A percentile compares a stretch with the other conserved stretches of the same genome.
Evolutionary conservation across 2,888 invertebrate genomes (phyloP).

Genomic region (Azorinus chamasolen): DNA sequence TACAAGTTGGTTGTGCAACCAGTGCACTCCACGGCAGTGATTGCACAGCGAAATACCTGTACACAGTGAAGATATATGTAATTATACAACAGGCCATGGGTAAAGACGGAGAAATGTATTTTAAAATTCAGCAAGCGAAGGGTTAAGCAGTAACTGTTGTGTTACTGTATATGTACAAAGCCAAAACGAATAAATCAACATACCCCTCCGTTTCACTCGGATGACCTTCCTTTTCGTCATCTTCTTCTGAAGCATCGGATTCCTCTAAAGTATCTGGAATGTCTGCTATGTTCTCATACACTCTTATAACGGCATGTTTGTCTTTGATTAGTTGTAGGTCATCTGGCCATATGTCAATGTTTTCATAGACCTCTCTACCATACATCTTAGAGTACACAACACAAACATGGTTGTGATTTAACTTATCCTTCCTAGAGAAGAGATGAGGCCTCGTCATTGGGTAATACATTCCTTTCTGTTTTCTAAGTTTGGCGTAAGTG

Average conservation of each 20-base stretch:
- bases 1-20: no score
- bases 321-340: not conserved
- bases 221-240: no score
- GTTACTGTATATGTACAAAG: no score
- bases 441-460: conserved; percentile 38
- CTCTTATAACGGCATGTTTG: conserved; percentile 12
- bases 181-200: no score
- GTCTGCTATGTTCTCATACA: conserved; percentile 11
- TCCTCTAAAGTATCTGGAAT: conserved; percentile 1
- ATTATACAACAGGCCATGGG: no score
- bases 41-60: no score
- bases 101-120: no score
- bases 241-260: not conserved
- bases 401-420: conserved; percentile 25
- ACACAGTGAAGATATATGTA: no score
- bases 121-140: no score
- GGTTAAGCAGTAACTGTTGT: no score
- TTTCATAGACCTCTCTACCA: conserved; percentile 49
- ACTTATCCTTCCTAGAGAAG: conserved; percentile 14
- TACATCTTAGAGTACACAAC: conserved; percentile 48
- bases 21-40: no score
- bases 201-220: no score
- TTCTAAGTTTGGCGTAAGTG: conserved; percentile 42
- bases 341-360: conserved; percentile 58
- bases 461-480: conserved; percentile 45